Evolutionary conservation across 2,888 invertebrate genomes (phyloP).

Genomic region (Prenolepis imparis): DNA sequence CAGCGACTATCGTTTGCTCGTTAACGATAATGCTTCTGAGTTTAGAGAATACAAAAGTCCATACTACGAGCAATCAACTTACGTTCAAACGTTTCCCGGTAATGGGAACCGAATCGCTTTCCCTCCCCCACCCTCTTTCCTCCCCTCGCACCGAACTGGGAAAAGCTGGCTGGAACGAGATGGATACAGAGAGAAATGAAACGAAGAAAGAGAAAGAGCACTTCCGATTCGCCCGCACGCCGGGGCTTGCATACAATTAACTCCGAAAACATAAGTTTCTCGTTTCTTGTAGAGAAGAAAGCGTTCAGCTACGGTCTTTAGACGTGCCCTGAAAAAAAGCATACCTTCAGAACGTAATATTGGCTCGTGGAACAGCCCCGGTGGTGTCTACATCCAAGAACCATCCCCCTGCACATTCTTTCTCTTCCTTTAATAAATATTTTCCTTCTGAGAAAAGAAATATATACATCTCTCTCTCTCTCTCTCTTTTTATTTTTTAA

Average conservation of each 20-base stretch:
- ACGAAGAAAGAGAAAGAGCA: conserved; percentile 16
- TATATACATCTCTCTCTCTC: too few relatives aligned
- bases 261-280: conserved; percentile 45
- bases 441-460: neutral
- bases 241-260: conserved; percentile 47
- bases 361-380: too few relatives aligned
- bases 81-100: conserved; percentile 49
- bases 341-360: neutral
- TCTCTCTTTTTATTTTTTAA: neutral
- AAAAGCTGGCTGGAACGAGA: conserved; percentile 31
- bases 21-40: conserved; percentile 54
- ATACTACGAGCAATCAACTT: conserved; percentile 54
- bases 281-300: neutral
- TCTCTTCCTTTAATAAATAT: neutral
- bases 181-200: conserved; percentile 2
- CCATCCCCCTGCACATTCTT: neutral
- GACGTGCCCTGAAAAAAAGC: neutral
- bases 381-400: neutral
- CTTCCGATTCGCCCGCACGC: neutral
- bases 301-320: neutral
- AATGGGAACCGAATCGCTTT: conserved; percentile 51
- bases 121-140: neutral
- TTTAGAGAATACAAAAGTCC: conserved; percentile 55
- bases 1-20: conserved; percentile 53
- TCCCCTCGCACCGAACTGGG: conserved; percentile 5